phyloP scores from a whole-genome alignment of 2,888 invertebrate species.

The Mantis religiosa region DNA sequence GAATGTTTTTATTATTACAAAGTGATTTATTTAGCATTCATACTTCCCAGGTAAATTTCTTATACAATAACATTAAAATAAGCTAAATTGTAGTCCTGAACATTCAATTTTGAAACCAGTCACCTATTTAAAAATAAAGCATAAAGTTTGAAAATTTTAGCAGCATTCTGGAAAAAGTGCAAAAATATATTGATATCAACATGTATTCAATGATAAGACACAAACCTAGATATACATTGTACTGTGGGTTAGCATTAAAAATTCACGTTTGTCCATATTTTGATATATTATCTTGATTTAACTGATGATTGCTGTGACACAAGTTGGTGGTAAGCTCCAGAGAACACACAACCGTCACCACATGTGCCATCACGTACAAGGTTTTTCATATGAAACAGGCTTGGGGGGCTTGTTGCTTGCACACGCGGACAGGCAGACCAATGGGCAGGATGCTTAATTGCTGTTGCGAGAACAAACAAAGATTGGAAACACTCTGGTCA shows the following conservation, averaged over 20 bases:
- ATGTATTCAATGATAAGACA: background rate
- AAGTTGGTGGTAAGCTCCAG: slow-evolving; percentile 10
- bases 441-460: slow-evolving; percentile 20
- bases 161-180: background rate
- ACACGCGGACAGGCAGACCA: background rate
- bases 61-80: background rate
- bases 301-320: slow-evolving; percentile 16
- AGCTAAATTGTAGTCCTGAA: background rate
- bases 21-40: background rate
- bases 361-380: slow-evolving; percentile 5
- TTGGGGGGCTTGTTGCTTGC: slow-evolving; percentile 13
- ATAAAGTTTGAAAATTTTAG: background rate
- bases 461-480: slow-evolving; percentile 23
- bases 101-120: no score
- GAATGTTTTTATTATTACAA: background rate
- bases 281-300: background rate
- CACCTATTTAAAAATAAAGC: background rate
- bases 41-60: background rate
- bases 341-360: slow-evolving; percentile 1
- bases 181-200: background rate
- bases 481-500: slow-evolving; percentile 4
- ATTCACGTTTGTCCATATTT: background rate
- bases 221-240: background rate
- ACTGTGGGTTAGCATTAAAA: background rate
- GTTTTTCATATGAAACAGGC: slow-evolving; percentile 3